phyloP scores from a whole-genome alignment of 1,140 invertebrate species.

The Halictus rubicundus region DNA sequence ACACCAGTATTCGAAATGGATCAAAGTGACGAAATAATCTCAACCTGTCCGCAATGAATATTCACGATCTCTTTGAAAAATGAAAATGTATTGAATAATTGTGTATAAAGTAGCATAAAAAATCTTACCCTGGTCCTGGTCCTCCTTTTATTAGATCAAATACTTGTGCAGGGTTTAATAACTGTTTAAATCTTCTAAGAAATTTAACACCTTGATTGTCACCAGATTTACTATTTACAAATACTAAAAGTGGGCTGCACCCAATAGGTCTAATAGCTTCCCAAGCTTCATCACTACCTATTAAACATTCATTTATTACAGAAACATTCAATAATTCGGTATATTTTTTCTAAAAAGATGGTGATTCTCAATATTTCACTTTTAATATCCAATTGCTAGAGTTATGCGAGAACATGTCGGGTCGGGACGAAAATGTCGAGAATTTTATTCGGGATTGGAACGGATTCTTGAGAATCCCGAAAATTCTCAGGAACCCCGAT shows the following conservation, averaged over 20 bases:
- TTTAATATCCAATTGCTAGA: too few species aligned
- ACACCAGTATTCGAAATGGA: slow-evolving; percentile 94
- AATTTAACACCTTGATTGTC: slow-evolving; percentile 99
- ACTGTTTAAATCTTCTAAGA: slow-evolving; percentile 95
- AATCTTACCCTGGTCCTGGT: slow-evolving; percentile 90
- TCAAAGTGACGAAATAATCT: slow-evolving; percentile 94
- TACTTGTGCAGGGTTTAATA: slow-evolving; percentile 98
- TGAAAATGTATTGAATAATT: slow-evolving; percentile 1
- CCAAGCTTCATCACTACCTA: slow-evolving; percentile 92
- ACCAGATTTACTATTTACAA: slow-evolving; percentile 98
- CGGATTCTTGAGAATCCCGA: too few species aligned
- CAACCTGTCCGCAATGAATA: slow-evolving; percentile 80
- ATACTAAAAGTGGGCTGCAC: slow-evolving; percentile 94
- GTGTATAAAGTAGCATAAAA: neutral
- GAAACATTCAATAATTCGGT: too few species aligned
- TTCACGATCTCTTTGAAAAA: neutral
- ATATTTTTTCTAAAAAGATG: neutral
- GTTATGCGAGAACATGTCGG: too few species aligned
- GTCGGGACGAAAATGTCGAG: too few species aligned
- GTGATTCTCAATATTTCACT: neutral
- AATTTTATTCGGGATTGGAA: too few species aligned
- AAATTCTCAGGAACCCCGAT: too few species aligned
- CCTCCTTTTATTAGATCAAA: slow-evolving; percentile 97
- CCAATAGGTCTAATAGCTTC: slow-evolving; percentile 90
- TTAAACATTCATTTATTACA: slow-evolving; percentile 25